Conservation (phyloP, 2,113 vertebrate species). For the Halichoeres trimaculatus region DNA sequence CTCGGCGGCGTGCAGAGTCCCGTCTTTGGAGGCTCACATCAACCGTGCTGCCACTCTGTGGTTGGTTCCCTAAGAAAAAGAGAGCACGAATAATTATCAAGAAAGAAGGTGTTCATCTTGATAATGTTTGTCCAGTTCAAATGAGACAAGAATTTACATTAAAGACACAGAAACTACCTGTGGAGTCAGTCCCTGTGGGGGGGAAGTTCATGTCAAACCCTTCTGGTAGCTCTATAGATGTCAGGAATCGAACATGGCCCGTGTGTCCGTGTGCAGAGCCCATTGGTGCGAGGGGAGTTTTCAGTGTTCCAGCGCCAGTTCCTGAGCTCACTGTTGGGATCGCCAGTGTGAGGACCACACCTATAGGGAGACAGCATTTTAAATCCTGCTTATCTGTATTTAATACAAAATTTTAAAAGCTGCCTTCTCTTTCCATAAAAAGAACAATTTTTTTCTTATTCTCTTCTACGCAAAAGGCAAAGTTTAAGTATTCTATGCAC, state of each 20-base stretch:
- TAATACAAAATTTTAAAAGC: too few relatives aligned
- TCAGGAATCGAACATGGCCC: conserved; percentile 96
- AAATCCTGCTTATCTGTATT: background rate
- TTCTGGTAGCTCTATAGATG: conserved; percentile 93
- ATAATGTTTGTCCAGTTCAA: background rate
- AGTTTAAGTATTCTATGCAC: too few relatives aligned
- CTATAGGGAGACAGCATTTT: conserved; percentile 55
- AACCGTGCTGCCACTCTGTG: conserved; percentile 64
- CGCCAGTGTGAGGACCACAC: conserved; percentile 91
- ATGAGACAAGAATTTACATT: background rate
- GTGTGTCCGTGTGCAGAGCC: conserved; percentile 97
- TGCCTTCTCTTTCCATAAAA: too few relatives aligned
- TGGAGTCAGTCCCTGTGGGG: conserved; percentile 68
- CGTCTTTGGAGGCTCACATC: conserved; percentile 86
- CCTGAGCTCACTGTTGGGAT: conserved; percentile 83
- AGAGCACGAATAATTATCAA: background rate
- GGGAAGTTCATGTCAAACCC: conserved; percentile 90
- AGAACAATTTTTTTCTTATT: too few relatives aligned
- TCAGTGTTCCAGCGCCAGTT: conserved; percentile 78
- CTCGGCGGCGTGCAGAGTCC: conserved; percentile 84
- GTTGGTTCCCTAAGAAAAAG: conserved; percentile 62
- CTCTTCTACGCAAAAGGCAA: too few relatives aligned
- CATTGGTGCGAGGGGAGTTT: conserved; percentile 84
- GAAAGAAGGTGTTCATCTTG: too few relatives aligned
- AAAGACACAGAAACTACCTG: conserved; percentile 47